Evolutionary conservation across 2,113 vertebrate species (phyloP).

Genomic region (Gila orcuttii): DNA sequence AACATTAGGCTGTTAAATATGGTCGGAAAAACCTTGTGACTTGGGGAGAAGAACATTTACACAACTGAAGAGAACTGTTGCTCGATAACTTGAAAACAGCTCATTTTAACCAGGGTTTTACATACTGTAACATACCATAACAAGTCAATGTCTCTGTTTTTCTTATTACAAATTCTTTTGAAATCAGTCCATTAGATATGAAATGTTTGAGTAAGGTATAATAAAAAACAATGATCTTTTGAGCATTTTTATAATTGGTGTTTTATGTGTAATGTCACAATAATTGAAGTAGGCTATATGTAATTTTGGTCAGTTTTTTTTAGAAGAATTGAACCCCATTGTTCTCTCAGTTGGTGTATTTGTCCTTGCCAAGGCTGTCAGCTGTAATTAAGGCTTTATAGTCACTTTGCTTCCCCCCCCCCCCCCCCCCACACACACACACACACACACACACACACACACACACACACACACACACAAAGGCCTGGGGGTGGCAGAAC

Average conservation of each 20-base stretch:
- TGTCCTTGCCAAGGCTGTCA: conserved; percentile 70
- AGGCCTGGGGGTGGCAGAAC: conserved; percentile 51
- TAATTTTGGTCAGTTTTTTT: conserved; percentile 12
- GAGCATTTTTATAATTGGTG: neutral
- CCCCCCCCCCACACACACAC: conserved; percentile 56
- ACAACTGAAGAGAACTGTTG: neutral
- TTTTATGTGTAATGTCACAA: neutral
- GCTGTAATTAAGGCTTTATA: conserved; percentile 72
- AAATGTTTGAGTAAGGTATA: neutral
- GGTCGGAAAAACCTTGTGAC: neutral
- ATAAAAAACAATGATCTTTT: neutral
- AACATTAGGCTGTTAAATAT: neutral
- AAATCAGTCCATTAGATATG: neutral
- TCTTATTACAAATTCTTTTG: neutral
- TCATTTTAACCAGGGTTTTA: neutral
- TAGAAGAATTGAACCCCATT: conserved; percentile 3
- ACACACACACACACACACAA: conserved; percentile 57
- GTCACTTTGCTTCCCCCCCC: conserved; percentile 55
- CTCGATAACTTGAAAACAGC: neutral
- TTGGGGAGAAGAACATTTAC: neutral
- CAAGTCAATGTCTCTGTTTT: neutral
- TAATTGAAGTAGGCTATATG: neutral
- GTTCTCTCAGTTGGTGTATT: conserved; percentile 53
- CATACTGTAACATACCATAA: neutral
- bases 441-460: conserved; percentile 53